phyloP scores from a whole-genome alignment of 2,113 vertebrate species.

The Crocuta crocuta region DNA sequence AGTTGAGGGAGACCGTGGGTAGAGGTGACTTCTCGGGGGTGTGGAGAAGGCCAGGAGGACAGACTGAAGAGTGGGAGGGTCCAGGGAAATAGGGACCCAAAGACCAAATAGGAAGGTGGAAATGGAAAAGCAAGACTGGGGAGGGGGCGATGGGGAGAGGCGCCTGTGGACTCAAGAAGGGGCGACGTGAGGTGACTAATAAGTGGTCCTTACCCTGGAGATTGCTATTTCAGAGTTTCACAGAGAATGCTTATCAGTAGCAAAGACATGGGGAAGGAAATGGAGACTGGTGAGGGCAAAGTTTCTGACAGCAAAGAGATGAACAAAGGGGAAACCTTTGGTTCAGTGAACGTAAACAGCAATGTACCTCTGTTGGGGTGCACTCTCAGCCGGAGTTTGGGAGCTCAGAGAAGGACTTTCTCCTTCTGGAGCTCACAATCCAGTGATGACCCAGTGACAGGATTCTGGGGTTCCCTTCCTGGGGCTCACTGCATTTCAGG shows the following conservation, averaged over 20 bases:
- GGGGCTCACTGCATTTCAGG: not conserved
- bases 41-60: not conserved
- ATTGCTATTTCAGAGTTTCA: not conserved
- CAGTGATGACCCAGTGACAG: not conserved
- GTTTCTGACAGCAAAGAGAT: not conserved
- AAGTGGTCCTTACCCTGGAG: not conserved
- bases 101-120: not conserved
- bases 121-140: not conserved
- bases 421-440: not conserved
- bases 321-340: not conserved
- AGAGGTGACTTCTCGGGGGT: not conserved
- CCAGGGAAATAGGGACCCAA: not conserved
- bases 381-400: not conserved
- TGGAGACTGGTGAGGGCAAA: not conserved
- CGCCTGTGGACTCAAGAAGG: not conserved
- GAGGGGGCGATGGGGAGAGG: not conserved
- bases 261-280: not conserved
- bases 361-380: not conserved
- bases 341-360: not conserved
- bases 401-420: not conserved
- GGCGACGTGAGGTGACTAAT: rapidly evolving
- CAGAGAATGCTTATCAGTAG: not conserved
- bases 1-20: too few species aligned
- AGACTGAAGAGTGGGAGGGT: not conserved
- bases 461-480: not conserved